Evolutionary conservation across 2,797 vertebrate species (phyloP), one percentile per base, ranked within the genome.

Genomic region (Thripadectes ignobilis): DNA sequence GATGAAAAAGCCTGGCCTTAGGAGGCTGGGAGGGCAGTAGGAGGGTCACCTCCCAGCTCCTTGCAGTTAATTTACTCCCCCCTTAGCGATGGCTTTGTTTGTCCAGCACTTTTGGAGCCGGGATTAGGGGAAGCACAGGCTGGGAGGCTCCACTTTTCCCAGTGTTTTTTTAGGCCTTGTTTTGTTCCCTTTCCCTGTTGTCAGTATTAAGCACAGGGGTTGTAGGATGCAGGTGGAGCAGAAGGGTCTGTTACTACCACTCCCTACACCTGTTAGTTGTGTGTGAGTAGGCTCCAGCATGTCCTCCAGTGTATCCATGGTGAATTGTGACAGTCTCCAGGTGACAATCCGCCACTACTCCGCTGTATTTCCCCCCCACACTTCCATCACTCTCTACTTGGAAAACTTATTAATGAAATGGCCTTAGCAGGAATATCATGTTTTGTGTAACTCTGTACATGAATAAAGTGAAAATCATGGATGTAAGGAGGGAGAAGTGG

Each of bases 401-500:
- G 66, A 92, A 91, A 94, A 92, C 75, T 85, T 86, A 85, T 71
- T 22, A 57, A 91, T 91, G 96, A 93, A 77, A 93, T 26, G 95
- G 89, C 94, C 94, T 95, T 93, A 95, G 96, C 96, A 62, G 91
- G 96, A 97, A 94, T 85, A 78, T 69, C 51, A 55, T 97, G 97
- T 98, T 97, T 91, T 97, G 97, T 98, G 98, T 97, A 97, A 98
- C 97, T 69, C 76, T 97, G 97, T 98, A 98, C 97, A 97, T 95
- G 95, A 99, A 99, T 99, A 99, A 99, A 99, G 93, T 97, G 88
- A 94, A 96, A 93, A 87, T 90, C 94, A 94, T 88, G 57, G 94
- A 55, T 21, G n/a, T 41, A 77, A 92, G 59, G 17, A 12, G 55
- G n/a, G 19, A 15, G 12, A 9, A 27, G 5, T 20, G 46, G 8